Conservation (phyloP, 2,888 invertebrate genomes). For the Tholera decimalis region DNA sequence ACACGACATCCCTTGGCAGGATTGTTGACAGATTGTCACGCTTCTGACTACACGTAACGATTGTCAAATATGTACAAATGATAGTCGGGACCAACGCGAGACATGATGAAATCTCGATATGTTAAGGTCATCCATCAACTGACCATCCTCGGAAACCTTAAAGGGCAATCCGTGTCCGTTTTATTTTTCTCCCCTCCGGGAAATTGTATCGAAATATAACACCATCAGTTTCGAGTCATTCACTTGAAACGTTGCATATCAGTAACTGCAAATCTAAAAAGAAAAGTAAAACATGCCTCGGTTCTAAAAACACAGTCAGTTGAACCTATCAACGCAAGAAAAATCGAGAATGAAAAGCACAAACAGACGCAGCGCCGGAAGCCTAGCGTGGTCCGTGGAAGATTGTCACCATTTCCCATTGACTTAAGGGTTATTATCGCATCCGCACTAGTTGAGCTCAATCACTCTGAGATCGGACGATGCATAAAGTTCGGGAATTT, state of each 20-base stretch:
- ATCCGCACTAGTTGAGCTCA: neutral
- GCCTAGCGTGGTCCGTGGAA: neutral
- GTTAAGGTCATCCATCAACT: too few species aligned
- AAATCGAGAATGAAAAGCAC: constrained; percentile 34
- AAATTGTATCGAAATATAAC: too few species aligned
- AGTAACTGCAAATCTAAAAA: neutral
- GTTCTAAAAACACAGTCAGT: constrained; percentile 2
- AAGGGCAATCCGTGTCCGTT: too few species aligned
- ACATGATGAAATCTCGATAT: too few species aligned
- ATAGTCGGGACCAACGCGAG: too few species aligned
- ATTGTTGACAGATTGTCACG: neutral
- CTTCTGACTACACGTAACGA: too few species aligned
- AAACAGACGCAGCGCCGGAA: constrained; percentile 36
- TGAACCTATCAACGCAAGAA: constrained; percentile 28
- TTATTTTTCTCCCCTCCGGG: too few species aligned
- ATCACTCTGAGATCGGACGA: constrained; percentile 6
- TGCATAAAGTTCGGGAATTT: constrained; percentile 1
- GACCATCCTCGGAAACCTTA: too few species aligned
- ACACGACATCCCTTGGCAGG: neutral
- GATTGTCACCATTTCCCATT: constrained; percentile 15
- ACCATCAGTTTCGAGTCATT: too few species aligned
- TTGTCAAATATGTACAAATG: too few species aligned
- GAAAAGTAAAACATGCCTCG: neutral
- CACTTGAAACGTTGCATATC: neutral
- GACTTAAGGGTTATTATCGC: constrained; percentile 13